Conservation (phyloP, 2,113 vertebrate species). For the Tinamus guttatus region DNA sequence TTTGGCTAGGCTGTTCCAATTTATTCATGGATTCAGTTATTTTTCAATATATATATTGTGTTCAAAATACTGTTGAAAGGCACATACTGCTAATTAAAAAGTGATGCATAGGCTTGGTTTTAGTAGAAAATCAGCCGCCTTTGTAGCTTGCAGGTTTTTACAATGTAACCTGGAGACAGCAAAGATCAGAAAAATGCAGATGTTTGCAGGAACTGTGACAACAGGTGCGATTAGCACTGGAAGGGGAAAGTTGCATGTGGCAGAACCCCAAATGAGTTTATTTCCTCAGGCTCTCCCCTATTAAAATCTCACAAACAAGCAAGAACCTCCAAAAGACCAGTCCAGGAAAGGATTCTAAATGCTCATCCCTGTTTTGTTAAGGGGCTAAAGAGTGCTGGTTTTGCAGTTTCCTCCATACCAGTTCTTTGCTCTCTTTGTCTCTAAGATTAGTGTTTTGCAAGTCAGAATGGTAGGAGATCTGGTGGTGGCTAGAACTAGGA, state of each 20-base stretch:
- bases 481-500: background rate
- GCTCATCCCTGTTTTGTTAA: background rate
- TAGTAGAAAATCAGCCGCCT: background rate
- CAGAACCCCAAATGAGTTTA: background rate
- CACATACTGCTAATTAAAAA: background rate
- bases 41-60: background rate
- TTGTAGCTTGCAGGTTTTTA: background rate
- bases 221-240: background rate
- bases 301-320: background rate
- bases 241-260: background rate
- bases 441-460: background rate
- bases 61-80: background rate
- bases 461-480: background rate
- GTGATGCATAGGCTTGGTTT: background rate
- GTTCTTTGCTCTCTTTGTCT: background rate
- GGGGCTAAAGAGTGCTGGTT: background rate
- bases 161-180: background rate
- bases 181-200: constrained; percentile 3
- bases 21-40: background rate
- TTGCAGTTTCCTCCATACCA: background rate
- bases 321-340: background rate
- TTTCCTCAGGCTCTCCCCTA: background rate
- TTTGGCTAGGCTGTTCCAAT: background rate
- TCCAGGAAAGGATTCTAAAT: background rate
- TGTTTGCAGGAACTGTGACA: background rate